Base-by-base conservation (phyloP, 1,140 invertebrate genomes). In the Brachionus paranguensis region DNA sequence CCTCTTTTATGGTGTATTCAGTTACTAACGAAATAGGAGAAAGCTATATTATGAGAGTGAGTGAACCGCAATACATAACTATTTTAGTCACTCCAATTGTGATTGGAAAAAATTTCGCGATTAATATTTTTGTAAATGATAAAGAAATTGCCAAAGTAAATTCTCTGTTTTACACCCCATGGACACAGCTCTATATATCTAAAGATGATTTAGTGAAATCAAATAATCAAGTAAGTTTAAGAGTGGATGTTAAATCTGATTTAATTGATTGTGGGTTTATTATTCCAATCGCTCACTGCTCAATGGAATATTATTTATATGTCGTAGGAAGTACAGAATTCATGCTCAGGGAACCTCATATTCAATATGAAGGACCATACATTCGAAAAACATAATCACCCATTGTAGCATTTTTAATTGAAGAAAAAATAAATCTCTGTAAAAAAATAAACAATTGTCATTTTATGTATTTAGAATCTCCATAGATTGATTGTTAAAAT, bases 271-370 rank as follows among this genome's bases (percentile, higher is more conserved):
- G 74, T 78, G 74, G 74, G 12, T 12, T 41, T 29, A 78, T 78
- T 43, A n/a, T 78, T 14, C 29, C 74, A 14, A n/a, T 78, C 2
- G 20, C 45, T 14, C 45, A 45, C 7, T 78, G 74, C 47, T 29
- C 45, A 78, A 78, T 78, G 37, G 74, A 78, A 27, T 78, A 78
- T n/a, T 53, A 78, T 78, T 47, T 78, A 27, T 53, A 53, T 78
- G 41, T 78, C 7, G 41, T 78, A n/a, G 74, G 74, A 78, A 78
- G 74, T 78, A 78, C 41, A 45, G 27, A 78, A 78, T 78, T 78
- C n/a, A 78, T 78, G 74, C 41, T 78, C 5, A 50, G 74, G n/a
- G 27, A 45, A 1, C n/a, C 74, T 2, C 74, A 78, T 7, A 78
- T 55, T 50, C 4, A 17, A 5, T 78, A 53, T 78, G 27, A 50